Base-by-base conservation (phyloP, 1,140 invertebrate genomes). In the Octopus sinensis region DNA sequence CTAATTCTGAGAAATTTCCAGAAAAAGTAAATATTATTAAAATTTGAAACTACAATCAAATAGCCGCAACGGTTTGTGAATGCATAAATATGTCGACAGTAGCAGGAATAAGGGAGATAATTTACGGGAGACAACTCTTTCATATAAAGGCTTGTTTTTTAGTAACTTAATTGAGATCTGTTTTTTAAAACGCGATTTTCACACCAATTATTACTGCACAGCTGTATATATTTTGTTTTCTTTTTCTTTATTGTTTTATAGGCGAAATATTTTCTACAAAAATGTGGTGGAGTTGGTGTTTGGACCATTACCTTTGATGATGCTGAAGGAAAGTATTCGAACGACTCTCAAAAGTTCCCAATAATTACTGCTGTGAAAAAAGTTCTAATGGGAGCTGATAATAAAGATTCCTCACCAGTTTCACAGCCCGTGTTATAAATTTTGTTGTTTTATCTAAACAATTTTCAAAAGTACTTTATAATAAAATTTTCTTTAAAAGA, bases 301-400 rank as follows among this genome's bases (percentile, higher is more conserved):
- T 84, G 84, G 84, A 76, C 81, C 12, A n/a, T 84, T 23, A 54
- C 80, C n/a, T 76, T 84, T 4, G 84, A 84, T 80, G 84, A 84
- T 53, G 43, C 52, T 5, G 51, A 5, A 53, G 78, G 78, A 53
- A 75, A 71, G 23, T 84, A 82, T 54, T 75, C 73, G 9, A 17
- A 30, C 13, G 79, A 80, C n/a, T 82, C 30, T 54, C 81, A 10
- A 78, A 43, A 5, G 56, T 77, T 77, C 17, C 76, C 76, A 51
- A 77, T 77, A 17, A 77, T 43, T 51, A 77, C 23, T 52, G 76
- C 76, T 43, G 43, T 53, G 6, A 77, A 77, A 73, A 73, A 73
- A 5, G 68, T 73, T 43, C 1, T 43, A 43, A 43, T 43, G 30
- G 30, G 30, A 43, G 3, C 30, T 43, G 30, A 43, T 1, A 43